Percentiles rank a stretch among this genome's conserved stretches.
phyloP scores from a whole-genome alignment of 2,797 vertebrate species.

The Micromesistius poutassou region DNA sequence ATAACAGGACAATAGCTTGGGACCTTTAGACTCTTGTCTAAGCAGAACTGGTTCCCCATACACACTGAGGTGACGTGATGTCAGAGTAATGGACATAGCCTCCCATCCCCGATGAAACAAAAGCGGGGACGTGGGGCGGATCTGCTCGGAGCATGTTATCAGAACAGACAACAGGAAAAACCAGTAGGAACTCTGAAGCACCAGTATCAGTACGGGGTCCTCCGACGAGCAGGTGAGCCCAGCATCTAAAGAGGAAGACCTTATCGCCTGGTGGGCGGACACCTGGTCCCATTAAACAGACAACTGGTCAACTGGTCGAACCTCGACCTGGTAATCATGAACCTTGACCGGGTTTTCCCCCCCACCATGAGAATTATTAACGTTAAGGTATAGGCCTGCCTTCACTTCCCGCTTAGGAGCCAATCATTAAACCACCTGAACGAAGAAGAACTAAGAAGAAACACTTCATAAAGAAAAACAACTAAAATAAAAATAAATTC shows the following conservation, averaged over 20 bases:
- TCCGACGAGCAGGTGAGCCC: too few species aligned
- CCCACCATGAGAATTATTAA: conserved; percentile 58
- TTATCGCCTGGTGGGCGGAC: too few species aligned
- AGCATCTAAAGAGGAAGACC: too few species aligned
- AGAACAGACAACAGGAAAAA: conserved; percentile 36
- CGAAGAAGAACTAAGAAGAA: background rate
- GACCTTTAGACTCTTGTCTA: background rate
- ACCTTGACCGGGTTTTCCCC: conserved; percentile 1
- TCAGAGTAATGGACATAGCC: background rate
- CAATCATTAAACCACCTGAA: background rate
- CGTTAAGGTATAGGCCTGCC: conserved; percentile 15
- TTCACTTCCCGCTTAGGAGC: conserved; percentile 40
- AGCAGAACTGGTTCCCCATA: background rate
- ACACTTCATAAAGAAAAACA: background rate
- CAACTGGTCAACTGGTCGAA: too few species aligned
- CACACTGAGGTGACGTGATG: background rate
- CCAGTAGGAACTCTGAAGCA: conserved; percentile 15
- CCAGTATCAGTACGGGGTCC: too few species aligned
- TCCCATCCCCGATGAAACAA: background rate
- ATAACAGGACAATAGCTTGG: too few species aligned
- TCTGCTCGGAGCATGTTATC: background rate
- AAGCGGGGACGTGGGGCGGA: background rate
- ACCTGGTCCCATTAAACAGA: too few species aligned
- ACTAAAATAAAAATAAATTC: background rate
- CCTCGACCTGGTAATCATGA: background rate